phyloP scores from a whole-genome alignment of 2,888 invertebrate genomes.

The Drosophila prostipennis region DNA sequence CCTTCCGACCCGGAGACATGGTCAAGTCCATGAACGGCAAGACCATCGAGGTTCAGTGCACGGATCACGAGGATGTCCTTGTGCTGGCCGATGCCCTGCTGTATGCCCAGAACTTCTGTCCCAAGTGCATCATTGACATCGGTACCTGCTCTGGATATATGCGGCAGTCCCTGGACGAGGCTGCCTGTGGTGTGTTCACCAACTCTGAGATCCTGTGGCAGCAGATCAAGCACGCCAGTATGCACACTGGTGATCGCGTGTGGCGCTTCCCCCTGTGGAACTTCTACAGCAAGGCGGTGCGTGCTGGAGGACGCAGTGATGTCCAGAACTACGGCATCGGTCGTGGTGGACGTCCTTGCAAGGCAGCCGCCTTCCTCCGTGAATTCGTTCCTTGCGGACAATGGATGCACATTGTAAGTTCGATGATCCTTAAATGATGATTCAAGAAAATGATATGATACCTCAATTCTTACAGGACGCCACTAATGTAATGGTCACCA shows the following conservation, averaged over 20 bases:
- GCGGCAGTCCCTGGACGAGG: slow-evolving; percentile 87
- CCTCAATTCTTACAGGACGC: slow-evolving; percentile 85
- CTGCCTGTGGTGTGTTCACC: slow-evolving; percentile 90
- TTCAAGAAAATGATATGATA: no score
- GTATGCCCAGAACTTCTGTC: slow-evolving; percentile 88
- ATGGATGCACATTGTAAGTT: slow-evolving; percentile 90
- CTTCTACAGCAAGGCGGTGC: slow-evolving; percentile 87
- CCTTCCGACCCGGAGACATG: slow-evolving; percentile 92
- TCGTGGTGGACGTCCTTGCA: slow-evolving; percentile 87
- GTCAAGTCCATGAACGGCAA: slow-evolving; percentile 90
- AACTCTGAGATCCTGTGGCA: slow-evolving; percentile 89
- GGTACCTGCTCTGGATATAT: slow-evolving; percentile 92
- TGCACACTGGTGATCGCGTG: slow-evolving; percentile 90
- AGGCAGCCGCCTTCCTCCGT: slow-evolving; percentile 91
- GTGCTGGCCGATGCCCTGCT: slow-evolving; percentile 91
- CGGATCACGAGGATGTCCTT: slow-evolving; percentile 91
- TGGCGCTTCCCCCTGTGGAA: slow-evolving; percentile 94
- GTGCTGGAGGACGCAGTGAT: slow-evolving; percentile 84
- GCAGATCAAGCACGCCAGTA: slow-evolving; percentile 88
- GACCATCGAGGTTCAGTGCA: slow-evolving; percentile 88
- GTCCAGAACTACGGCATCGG: slow-evolving; percentile 85
- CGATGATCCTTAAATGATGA: accelerated
- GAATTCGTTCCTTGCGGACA: slow-evolving; percentile 89
- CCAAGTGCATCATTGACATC: slow-evolving; percentile 89
- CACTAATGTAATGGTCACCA: slow-evolving; percentile 89